phyloP scores from a whole-genome alignment of 2,888 invertebrate species.

The Orthonychiurus folsomi region DNA sequence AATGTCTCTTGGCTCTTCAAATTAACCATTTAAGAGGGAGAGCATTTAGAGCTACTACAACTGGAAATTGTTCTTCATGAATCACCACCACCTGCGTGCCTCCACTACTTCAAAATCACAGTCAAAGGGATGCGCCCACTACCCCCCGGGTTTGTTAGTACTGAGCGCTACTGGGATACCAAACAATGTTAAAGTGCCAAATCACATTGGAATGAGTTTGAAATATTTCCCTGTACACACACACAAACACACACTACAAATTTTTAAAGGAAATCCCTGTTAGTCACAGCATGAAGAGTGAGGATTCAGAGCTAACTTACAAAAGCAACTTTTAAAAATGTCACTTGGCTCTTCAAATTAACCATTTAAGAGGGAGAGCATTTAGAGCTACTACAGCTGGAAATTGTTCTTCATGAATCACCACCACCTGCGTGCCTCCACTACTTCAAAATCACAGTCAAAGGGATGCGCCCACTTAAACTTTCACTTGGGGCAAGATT shows the following conservation, averaged over 20 bases:
- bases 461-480: too few relatives aligned
- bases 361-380: conserved; percentile 31
- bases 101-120: neutral
- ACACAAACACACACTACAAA: too few relatives aligned
- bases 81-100: neutral
- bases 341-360: conserved; percentile 28
- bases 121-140: too few relatives aligned
- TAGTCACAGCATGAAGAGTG: too few relatives aligned
- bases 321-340: conserved; percentile 31
- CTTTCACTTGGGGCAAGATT: too few relatives aligned
- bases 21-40: conserved; percentile 34
- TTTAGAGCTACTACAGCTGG: neutral
- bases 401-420: neutral
- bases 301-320: too few relatives aligned
- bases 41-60: neutral
- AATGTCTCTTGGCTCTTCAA: conserved; percentile 27
- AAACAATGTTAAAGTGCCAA: too few relatives aligned
- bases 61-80: neutral
- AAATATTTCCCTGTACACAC: too few relatives aligned
- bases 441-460: neutral
- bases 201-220: too few relatives aligned
- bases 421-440: neutral
- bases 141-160: too few relatives aligned
- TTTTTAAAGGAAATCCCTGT: too few relatives aligned
- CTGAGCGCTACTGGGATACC: too few relatives aligned